A percentile compares a stretch with the other conserved stretches of the same genome.
Evolutionary conservation across 2,113 vertebrate species (phyloP).

Genomic region (Nothocercus julius): DNA sequence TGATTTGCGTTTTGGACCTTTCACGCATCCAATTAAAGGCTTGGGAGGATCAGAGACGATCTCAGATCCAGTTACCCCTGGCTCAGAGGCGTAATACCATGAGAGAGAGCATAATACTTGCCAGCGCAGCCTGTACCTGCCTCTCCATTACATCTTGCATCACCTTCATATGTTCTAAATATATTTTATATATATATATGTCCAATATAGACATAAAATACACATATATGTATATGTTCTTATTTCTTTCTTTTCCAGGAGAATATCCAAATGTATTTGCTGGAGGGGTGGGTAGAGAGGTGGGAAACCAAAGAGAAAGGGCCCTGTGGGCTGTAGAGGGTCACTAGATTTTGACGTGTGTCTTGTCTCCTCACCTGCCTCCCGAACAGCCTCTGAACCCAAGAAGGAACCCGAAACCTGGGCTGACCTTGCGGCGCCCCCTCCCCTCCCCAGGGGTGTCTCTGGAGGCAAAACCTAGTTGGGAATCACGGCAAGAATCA

Average conservation of each 20-base stretch:
- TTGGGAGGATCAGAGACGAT: slow-evolving; percentile 54
- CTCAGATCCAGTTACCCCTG: slow-evolving; percentile 31
- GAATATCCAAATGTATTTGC: neutral
- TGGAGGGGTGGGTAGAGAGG: neutral
- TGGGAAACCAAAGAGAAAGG: neutral
- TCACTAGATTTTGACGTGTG: neutral
- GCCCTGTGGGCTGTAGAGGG: neutral
- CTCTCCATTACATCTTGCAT: neutral
- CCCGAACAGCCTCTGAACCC: neutral
- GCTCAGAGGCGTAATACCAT: neutral
- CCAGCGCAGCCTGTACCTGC: neutral
- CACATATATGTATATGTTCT: too few species aligned
- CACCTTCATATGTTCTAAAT: neutral
- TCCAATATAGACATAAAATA: too few species aligned
- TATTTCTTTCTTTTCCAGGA: neutral
- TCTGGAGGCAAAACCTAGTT: neutral
- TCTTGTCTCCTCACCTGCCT: neutral
- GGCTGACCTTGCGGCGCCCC: neutral
- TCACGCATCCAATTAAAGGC: slow-evolving; percentile 49
- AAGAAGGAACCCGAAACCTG: neutral
- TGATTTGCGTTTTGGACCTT: slow-evolving; percentile 6
- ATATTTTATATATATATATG: too few species aligned
- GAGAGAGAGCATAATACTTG: neutral
- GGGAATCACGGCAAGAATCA: neutral
- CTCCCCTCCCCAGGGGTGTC: rapidly evolving